These are phyloP conservation scores for Aphaenogaster ashmeadi DNA, from an alignment of 1,140 invertebrate genomes.

Conservation along the genomic window DNA sequence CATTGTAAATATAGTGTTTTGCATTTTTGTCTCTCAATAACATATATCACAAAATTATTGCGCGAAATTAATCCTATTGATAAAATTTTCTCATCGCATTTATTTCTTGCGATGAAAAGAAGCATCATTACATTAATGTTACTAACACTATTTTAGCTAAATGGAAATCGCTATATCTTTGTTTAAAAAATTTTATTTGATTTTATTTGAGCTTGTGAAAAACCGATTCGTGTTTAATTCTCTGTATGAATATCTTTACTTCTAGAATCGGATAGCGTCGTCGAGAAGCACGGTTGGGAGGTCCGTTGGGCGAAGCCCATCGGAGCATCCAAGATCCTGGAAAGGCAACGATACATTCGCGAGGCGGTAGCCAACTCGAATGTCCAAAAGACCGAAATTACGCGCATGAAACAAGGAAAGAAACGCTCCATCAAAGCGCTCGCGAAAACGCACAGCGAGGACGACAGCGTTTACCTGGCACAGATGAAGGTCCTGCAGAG, in stretches of 20 bases:
- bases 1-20: neutral
- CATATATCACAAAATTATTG: too few relatives aligned
- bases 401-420: slow-evolving; percentile 33
- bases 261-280: slow-evolving; percentile 77
- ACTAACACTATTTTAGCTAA: neutral
- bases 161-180: neutral
- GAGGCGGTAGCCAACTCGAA: slow-evolving; percentile 75
- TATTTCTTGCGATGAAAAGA: neutral
- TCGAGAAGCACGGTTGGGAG: slow-evolving; percentile 82
- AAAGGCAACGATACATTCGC: slow-evolving; percentile 82
- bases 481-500: slow-evolving; percentile 70
- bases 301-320: slow-evolving; percentile 85
- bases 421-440: neutral
- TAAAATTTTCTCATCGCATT: neutral
- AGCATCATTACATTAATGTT: slow-evolving; percentile 27
- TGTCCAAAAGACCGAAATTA: slow-evolving; percentile 28
- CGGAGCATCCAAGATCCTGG: slow-evolving; percentile 79
- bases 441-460: slow-evolving; percentile 8
- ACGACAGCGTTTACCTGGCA: slow-evolving; percentile 7
- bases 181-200: neutral
- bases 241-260: neutral
- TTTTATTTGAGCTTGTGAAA: neutral
- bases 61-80: neutral
- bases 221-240: neutral
- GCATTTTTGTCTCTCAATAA: neutral